These are phyloP conservation scores for Gonocerus acuteangulatus DNA, from an alignment of 2,888 invertebrate species.

Conservation along the genomic window DNA sequence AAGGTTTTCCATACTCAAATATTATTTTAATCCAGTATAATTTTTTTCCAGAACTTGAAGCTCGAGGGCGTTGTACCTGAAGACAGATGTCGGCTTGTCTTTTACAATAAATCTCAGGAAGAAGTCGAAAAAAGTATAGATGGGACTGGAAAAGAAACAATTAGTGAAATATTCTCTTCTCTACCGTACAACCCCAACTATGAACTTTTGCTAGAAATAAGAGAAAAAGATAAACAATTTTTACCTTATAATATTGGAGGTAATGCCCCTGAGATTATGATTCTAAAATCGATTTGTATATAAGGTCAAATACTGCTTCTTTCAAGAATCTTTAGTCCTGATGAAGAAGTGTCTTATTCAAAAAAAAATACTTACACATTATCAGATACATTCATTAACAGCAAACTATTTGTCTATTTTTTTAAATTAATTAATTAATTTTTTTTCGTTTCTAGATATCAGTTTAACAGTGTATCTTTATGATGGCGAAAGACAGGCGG, in stretches of 20 bases:
- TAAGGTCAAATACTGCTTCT: no score
- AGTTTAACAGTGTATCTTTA: constrained; percentile 55
- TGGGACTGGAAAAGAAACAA: constrained; percentile 48
- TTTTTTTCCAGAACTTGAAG: constrained; percentile 47
- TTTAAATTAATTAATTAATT: no score
- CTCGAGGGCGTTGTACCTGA: constrained; percentile 53
- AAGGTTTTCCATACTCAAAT: no score
- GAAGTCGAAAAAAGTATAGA: constrained; percentile 60
- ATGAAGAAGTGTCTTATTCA: no score
- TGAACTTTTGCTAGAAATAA: constrained; percentile 61
- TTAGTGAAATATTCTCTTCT: constrained; percentile 42
- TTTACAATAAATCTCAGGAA: constrained; percentile 57
- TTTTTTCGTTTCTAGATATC: constrained; percentile 45
- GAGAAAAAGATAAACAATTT: constrained; percentile 53
- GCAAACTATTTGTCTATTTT: no score
- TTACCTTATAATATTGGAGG: constrained; percentile 57
- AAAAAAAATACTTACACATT: no score
- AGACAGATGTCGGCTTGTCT: constrained; percentile 64
- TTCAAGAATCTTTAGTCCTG: no score
- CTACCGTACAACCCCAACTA: constrained; percentile 46
- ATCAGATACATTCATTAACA: no score
- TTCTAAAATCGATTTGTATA: no score
- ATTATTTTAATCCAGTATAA: no score
- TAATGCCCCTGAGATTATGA: no score
- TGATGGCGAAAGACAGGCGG: constrained; percentile 53